These are phyloP conservation scores for Spea hammondii DNA, from an alignment of 2,797 vertebrate genomes.

Conservation along the genomic window DNA sequence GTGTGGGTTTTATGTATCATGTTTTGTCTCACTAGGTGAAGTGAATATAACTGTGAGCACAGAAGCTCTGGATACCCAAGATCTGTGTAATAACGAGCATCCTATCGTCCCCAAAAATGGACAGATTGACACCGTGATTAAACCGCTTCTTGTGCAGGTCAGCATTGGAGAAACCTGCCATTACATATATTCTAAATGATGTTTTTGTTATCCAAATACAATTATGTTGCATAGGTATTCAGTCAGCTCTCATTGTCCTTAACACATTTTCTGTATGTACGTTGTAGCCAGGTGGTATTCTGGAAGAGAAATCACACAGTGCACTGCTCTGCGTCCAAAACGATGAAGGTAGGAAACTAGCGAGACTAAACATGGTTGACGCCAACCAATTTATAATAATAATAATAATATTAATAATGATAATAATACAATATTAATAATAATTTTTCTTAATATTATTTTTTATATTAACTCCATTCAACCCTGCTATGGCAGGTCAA, in stretches of 20 bases:
- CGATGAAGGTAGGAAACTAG: not conserved
- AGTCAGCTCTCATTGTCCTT: no score
- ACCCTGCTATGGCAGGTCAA: no score
- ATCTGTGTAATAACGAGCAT: conserved; percentile 69
- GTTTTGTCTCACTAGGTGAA: conserved; percentile 54
- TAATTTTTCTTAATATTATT: no score
- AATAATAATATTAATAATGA: no score
- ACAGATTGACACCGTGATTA: conserved; percentile 68
- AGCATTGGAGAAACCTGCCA: not conserved
- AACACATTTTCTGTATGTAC: no score
- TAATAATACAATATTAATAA: no score
- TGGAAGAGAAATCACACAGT: conserved; percentile 31
- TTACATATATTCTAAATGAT: not conserved
- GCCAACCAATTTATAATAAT: no score
- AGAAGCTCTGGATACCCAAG: conserved; percentile 67
- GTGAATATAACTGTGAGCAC: conserved; percentile 58
- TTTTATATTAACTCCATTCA: no score
- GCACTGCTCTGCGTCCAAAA: conserved; percentile 24
- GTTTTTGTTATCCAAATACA: no score
- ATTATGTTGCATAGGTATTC: no score
- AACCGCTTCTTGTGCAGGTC: conserved; percentile 63
- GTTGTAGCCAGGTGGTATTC: conserved; percentile 17
- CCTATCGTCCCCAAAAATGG: conserved; percentile 65
- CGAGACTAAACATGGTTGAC: no score
- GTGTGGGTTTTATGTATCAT: not conserved